phyloP scores from a whole-genome alignment of 2,888 invertebrate species.

The Cryptus viduatorius region DNA sequence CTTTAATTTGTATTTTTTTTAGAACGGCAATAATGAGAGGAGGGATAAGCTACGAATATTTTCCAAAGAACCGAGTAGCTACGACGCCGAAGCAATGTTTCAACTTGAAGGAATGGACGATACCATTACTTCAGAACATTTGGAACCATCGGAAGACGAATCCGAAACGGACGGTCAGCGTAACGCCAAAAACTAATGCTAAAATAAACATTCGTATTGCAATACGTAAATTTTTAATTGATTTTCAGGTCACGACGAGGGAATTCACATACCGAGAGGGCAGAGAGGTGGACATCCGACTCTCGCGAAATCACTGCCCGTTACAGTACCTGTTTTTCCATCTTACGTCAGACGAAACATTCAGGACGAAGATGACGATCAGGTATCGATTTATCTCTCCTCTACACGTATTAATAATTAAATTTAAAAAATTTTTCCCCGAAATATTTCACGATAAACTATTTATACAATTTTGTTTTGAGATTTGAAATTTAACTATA shows the following conservation, averaged over 20 bases:
- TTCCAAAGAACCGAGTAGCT: constrained; percentile 77
- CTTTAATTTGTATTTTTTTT: constrained; percentile 57
- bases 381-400: constrained; percentile 83
- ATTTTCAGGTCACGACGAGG: constrained; percentile 87
- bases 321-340: constrained; percentile 90
- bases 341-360: constrained; percentile 81
- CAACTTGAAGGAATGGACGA: constrained; percentile 91
- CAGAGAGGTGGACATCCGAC: constrained; percentile 84
- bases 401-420: not conserved
- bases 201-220: not conserved
- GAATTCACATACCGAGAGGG: constrained; percentile 86
- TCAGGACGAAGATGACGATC: constrained; percentile 86
- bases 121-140: constrained; percentile 78
- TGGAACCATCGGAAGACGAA: constrained; percentile 85
- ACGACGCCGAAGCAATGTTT: constrained; percentile 91
- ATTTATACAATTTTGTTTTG: constrained; percentile 16
- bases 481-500: constrained; percentile 8
- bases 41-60: constrained; percentile 69
- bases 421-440: not conserved
- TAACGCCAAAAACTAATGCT: not conserved
- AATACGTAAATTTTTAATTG: constrained; percentile 16
- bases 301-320: constrained; percentile 92
- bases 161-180: constrained; percentile 91
- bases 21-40: constrained; percentile 77
- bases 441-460: not conserved